Conservation (phyloP, 2,797 vertebrate species). For the Gorsachius magnificus region DNA sequence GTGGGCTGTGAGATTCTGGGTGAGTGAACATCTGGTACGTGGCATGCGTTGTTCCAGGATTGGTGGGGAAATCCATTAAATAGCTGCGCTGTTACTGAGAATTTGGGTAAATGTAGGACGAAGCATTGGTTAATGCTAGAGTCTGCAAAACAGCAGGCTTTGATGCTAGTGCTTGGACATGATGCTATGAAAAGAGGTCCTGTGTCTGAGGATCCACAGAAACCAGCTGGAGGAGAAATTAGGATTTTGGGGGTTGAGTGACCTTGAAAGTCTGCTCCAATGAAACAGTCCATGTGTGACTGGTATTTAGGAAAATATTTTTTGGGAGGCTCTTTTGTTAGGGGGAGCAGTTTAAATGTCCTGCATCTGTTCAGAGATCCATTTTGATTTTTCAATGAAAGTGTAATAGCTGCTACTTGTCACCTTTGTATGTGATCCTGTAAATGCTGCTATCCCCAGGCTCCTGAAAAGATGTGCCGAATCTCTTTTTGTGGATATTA, state of each 20-base stretch:
- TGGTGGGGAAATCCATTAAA: background rate
- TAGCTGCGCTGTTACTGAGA: background rate
- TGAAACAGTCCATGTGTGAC: background rate
- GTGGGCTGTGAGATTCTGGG: background rate
- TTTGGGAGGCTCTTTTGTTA: background rate
- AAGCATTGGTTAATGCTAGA: background rate
- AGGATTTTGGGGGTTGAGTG: background rate
- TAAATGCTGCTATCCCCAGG: background rate
- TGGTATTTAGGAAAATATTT: background rate
- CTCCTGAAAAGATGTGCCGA: background rate
- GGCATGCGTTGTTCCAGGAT: background rate
- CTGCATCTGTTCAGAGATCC: background rate
- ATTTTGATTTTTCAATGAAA: background rate
- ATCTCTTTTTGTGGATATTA: background rate
- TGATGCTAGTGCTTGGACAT: background rate
- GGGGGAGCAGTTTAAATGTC: background rate
- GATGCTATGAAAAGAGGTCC: background rate
- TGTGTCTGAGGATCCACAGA: background rate
- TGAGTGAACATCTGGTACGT: background rate
- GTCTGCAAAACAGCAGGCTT: background rate
- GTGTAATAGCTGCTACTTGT: background rate
- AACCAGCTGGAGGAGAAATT: background rate
- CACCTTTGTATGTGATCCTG: background rate
- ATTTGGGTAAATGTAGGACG: background rate
- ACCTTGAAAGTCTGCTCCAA: constrained; percentile 19